phyloP scores from a whole-genome alignment of 2,797 vertebrate genomes.

The Falco cherrug region DNA sequence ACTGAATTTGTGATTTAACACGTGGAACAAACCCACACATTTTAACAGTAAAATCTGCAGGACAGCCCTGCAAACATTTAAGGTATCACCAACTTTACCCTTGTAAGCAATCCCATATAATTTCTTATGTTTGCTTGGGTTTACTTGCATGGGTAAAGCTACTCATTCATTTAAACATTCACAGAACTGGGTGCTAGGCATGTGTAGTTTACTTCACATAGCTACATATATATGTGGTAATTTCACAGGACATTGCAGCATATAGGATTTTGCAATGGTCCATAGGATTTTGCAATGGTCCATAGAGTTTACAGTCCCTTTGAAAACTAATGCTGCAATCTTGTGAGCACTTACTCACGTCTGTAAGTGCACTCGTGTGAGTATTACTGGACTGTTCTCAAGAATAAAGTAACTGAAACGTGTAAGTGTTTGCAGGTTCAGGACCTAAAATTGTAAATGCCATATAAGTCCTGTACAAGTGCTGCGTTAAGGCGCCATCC shows the following conservation, averaged over 20 bases:
- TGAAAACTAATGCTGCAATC: slow-evolving; percentile 37
- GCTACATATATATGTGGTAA: not conserved
- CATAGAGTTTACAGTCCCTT: slow-evolving; percentile 35
- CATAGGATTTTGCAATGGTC: not conserved
- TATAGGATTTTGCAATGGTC: not conserved
- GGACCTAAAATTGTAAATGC: slow-evolving; percentile 39
- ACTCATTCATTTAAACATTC: not conserved
- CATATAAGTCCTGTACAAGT: slow-evolving; percentile 6
- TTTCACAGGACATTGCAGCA: slow-evolving; percentile 50
- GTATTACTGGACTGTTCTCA: not conserved
- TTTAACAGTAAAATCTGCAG: not conserved
- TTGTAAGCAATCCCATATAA: not conserved
- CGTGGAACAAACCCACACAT: not conserved
- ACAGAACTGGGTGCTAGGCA: not conserved
- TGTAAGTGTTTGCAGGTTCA: slow-evolving; percentile 32
- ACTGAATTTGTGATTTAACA: not conserved
- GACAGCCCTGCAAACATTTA: not conserved
- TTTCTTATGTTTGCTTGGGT: not conserved
- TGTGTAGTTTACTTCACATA: not conserved
- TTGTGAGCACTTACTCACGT: not conserved
- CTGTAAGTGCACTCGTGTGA: slow-evolving; percentile 10
- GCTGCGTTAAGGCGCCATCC: not conserved
- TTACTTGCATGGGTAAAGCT: not conserved
- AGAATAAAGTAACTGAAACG: slow-evolving; percentile 41
- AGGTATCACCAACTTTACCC: not conserved